Percentiles rank a stretch among this genome's conserved stretches.
These are phyloP conservation scores for Lepisosteus oculatus DNA, from an alignment of 2,113 vertebrate species.

Conservation along the genomic window DNA sequence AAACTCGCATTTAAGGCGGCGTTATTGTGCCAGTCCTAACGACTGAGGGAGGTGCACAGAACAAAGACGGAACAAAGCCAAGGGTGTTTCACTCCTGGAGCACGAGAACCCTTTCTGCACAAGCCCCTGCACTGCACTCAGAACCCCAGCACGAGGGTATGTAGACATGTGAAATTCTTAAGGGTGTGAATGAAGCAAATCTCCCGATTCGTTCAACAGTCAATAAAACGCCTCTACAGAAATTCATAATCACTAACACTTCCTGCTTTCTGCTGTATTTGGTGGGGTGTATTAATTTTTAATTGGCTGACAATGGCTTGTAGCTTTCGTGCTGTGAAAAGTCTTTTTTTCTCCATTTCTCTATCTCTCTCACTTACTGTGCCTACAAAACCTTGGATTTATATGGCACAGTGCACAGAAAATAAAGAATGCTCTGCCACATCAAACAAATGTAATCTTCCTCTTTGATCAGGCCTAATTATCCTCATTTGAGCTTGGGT, in stretches of 20 bases:
- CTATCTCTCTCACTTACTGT: neutral
- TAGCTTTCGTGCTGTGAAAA: neutral
- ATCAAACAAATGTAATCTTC: conserved; percentile 31
- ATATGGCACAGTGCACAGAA: conserved; percentile 18
- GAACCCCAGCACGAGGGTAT: too few relatives aligned
- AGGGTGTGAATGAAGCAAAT: too few relatives aligned
- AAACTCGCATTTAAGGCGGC: too few relatives aligned
- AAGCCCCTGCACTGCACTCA: too few relatives aligned
- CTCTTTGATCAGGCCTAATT: conserved; percentile 45
- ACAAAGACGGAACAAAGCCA: too few relatives aligned
- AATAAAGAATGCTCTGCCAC: conserved; percentile 26
- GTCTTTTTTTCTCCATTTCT: neutral
- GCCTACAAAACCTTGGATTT: neutral
- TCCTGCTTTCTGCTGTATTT: neutral
- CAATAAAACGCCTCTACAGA: neutral
- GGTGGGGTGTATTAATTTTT: too few relatives aligned
- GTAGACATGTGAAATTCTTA: too few relatives aligned
- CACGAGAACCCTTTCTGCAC: too few relatives aligned
- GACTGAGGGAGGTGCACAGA: too few relatives aligned
- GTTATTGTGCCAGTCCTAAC: too few relatives aligned
- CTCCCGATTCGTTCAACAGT: too few relatives aligned
- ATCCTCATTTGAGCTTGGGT: conserved; percentile 38
- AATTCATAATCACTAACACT: neutral
- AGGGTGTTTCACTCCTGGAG: too few relatives aligned
- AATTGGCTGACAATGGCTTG: neutral